phyloP scores from a whole-genome alignment of 2,797 vertebrate species.

The Brotogeris chrysoptera region DNA sequence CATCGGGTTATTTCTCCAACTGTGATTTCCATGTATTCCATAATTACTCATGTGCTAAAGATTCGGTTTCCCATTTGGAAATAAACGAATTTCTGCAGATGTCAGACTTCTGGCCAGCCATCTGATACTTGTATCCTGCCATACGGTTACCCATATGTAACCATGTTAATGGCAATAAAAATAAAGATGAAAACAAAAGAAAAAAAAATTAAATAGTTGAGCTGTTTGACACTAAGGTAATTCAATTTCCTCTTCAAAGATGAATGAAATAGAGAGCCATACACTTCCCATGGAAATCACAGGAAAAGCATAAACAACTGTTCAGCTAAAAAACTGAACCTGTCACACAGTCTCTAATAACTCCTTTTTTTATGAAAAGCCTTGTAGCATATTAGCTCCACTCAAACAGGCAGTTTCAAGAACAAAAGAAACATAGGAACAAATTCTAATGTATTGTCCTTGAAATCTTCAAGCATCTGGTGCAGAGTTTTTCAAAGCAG shows the following conservation, averaged over 20 bases:
- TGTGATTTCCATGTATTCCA: neutral
- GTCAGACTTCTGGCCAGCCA: slow-evolving; percentile 47
- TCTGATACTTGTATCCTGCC: slow-evolving; percentile 48
- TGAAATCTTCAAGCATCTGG: neutral
- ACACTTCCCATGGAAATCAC: neutral
- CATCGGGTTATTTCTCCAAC: neutral
- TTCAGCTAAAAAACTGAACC: neutral
- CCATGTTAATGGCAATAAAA: slow-evolving; percentile 40
- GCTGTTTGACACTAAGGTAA: slow-evolving; percentile 25
- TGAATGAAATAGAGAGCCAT: neutral
- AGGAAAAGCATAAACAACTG: neutral
- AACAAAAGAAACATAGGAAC: neutral
- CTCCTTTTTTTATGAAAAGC: neutral
- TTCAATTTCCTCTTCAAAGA: slow-evolving; percentile 15
- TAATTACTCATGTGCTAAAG: slow-evolving; percentile 40
- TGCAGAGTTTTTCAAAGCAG: neutral
- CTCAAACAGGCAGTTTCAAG: neutral
- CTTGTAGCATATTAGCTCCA: neutral
- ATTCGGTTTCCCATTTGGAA: slow-evolving; percentile 33
- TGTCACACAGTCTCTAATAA: neutral
- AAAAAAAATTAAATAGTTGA: slow-evolving; percentile 8
- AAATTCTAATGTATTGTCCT: neutral
- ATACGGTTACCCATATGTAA: slow-evolving; percentile 49
- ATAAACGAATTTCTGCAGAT: slow-evolving; percentile 56
- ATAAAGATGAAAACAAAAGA: slow-evolving; percentile 36